phyloP scores from a whole-genome alignment of 2,888 invertebrate genomes.

The Holacanthella duospinosa region DNA sequence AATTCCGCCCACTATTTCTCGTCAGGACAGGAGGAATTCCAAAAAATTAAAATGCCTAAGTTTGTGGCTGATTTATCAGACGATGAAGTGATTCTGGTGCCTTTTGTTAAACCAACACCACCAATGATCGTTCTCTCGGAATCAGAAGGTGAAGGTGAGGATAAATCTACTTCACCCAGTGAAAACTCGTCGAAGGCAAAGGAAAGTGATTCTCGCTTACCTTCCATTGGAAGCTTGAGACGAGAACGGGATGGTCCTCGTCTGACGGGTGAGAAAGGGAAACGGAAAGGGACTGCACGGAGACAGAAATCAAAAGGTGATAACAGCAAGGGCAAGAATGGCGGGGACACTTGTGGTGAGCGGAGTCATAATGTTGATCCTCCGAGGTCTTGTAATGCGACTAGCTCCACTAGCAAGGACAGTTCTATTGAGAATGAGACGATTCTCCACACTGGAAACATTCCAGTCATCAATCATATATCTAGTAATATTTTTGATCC shows the following conservation, averaged over 20 bases:
- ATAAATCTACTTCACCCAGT: background rate
- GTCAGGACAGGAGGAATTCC: background rate
- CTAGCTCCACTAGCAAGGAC: background rate
- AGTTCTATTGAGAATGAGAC: background rate
- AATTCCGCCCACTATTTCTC: too few species aligned
- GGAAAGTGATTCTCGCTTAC: background rate
- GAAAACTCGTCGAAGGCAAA: background rate
- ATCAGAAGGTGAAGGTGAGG: slow-evolving; percentile 1
- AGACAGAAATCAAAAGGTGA: background rate
- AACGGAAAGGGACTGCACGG: background rate
- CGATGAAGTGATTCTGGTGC: slow-evolving; percentile 7
- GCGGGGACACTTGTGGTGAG: background rate
- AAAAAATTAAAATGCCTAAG: background rate
- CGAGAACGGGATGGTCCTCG: background rate
- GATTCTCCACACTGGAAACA: background rate
- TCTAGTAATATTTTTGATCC: background rate
- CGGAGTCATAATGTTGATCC: background rate
- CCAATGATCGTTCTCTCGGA: background rate
- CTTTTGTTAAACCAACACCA: slow-evolving; percentile 9
- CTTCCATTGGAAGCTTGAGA: background rate
- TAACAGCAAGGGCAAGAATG: background rate
- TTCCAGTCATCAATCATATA: background rate
- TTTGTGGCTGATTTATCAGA: background rate
- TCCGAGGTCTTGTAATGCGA: background rate
- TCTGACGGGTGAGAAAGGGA: background rate